Evolutionary conservation across 2,113 vertebrate species (phyloP).

Genomic region (Centropus unirufus): DNA sequence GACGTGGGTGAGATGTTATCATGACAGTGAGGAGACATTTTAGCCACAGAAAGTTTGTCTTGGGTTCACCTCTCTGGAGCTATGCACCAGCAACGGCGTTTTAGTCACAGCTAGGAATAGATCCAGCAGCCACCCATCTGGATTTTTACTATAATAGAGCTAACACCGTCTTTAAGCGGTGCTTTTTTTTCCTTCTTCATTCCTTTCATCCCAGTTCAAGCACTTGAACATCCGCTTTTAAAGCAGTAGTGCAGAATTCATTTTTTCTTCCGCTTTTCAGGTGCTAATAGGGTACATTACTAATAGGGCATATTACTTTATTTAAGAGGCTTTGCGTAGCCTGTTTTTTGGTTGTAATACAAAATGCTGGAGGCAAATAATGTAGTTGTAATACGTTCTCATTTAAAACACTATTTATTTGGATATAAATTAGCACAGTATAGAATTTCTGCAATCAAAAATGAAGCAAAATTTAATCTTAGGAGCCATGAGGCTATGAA

Average conservation of each 20-base stretch:
- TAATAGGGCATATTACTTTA: neutral
- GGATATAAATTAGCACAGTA: neutral
- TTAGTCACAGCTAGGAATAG: neutral
- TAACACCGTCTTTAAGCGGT: neutral
- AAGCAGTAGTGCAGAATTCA: neutral
- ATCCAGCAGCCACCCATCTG: neutral
- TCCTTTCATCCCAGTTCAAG: neutral
- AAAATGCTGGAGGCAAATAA: neutral
- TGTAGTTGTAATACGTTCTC: neutral
- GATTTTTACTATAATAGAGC: neutral
- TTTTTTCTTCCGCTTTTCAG: neutral
- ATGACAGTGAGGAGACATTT: neutral
- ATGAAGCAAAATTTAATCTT: neutral
- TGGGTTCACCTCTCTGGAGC: neutral
- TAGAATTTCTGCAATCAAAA: neutral
- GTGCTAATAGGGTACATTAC: neutral
- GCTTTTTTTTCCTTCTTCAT: neutral
- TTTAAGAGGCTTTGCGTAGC: neutral
- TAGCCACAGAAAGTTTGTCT: neutral
- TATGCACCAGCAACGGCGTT: neutral
- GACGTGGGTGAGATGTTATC: neutral
- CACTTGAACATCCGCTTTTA: neutral
- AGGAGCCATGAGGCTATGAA: neutral
- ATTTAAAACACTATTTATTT: neutral
- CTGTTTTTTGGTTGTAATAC: neutral